Evolutionary conservation across 2,888 invertebrate species (phyloP).

Genomic region (Athetis lepigone): DNA sequence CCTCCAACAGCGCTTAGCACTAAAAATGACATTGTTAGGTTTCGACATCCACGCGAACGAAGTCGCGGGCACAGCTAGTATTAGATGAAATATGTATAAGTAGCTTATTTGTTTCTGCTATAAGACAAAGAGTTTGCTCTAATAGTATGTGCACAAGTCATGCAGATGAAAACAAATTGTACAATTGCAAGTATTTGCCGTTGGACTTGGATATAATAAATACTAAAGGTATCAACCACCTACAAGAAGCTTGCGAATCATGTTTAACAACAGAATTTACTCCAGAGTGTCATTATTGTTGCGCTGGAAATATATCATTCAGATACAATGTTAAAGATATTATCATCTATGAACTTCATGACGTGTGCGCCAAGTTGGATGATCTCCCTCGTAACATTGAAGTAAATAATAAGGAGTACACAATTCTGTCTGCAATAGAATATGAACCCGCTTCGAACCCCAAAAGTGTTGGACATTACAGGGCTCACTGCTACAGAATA

Average conservation of each 20-base stretch:
- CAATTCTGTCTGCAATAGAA: slow-evolving; percentile 17
- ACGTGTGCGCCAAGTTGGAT: background rate
- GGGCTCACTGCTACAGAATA: slow-evolving; percentile 18
- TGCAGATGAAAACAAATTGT: slow-evolving; percentile 23
- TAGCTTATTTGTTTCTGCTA: slow-evolving; percentile 25
- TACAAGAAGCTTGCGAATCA: slow-evolving; percentile 22
- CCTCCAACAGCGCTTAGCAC: too few relatives aligned
- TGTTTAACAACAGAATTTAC: slow-evolving; percentile 18
- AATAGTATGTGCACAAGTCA: slow-evolving; percentile 23
- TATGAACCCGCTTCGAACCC: slow-evolving; percentile 11
- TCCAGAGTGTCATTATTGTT: slow-evolving; percentile 17
- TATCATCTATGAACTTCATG: slow-evolving; percentile 20
- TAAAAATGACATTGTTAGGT: too few relatives aligned
- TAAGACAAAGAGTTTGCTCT: slow-evolving; percentile 30
- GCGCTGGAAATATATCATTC: too few relatives aligned
- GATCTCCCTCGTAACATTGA: slow-evolving; percentile 7
- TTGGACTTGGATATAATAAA: slow-evolving; percentile 28
- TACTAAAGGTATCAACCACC: slow-evolving; percentile 22
- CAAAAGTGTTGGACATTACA: slow-evolving; percentile 16
- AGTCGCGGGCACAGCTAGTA: too few relatives aligned
- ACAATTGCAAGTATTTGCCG: slow-evolving; percentile 34
- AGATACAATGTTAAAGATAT: too few relatives aligned
- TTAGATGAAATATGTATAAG: slow-evolving; percentile 25
- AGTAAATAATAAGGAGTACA: slow-evolving; percentile 11
- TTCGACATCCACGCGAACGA: too few relatives aligned